A percentile compares a stretch with the other conserved stretches of the same genome.
Conservation (phyloP, 1,140 invertebrate genomes). For the Gonatopus flavifemur region DNA sequence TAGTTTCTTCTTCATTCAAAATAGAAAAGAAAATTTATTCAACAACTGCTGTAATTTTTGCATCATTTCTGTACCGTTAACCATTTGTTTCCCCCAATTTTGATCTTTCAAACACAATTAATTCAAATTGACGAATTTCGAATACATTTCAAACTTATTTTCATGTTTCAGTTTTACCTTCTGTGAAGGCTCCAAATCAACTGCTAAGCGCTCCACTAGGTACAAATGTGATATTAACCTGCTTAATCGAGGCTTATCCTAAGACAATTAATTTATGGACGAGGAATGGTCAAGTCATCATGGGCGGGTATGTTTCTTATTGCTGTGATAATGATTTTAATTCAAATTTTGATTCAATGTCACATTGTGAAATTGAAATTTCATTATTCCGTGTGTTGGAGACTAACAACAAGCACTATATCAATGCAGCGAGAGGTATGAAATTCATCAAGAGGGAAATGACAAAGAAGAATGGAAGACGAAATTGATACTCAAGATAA, state of each 20-base stretch:
- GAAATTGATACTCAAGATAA: constrained; percentile 65
- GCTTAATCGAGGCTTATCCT: constrained; percentile 64
- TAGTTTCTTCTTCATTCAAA: too few species aligned
- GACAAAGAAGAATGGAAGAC: constrained; percentile 60
- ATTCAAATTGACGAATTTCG: too few species aligned
- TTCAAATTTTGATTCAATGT: not conserved
- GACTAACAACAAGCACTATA: constrained; percentile 19
- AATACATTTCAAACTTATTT: too few species aligned
- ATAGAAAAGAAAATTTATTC: too few species aligned
- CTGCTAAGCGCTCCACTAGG: constrained; percentile 59
- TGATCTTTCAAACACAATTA: too few species aligned
- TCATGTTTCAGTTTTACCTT: constrained; percentile 62
- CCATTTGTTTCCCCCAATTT: too few species aligned
- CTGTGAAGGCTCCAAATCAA: constrained; percentile 59
- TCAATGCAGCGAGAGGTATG: constrained; percentile 60
- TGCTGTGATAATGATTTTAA: not conserved
- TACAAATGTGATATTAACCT: constrained; percentile 59
- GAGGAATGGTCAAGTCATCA: constrained; percentile 54
- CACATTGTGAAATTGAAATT: constrained; percentile 7
- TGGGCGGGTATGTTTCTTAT: constrained; percentile 52
- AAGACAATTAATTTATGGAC: constrained; percentile 64
- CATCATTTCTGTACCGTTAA: too few species aligned
- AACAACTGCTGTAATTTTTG: too few species aligned
- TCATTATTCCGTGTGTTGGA: constrained; percentile 4
- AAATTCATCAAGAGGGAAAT: constrained; percentile 50